Evolutionary conservation across 2,113 vertebrate genomes (phyloP), one percentile per base, ranked within the genome.

Genomic region (Orycteropus afer): DNA sequence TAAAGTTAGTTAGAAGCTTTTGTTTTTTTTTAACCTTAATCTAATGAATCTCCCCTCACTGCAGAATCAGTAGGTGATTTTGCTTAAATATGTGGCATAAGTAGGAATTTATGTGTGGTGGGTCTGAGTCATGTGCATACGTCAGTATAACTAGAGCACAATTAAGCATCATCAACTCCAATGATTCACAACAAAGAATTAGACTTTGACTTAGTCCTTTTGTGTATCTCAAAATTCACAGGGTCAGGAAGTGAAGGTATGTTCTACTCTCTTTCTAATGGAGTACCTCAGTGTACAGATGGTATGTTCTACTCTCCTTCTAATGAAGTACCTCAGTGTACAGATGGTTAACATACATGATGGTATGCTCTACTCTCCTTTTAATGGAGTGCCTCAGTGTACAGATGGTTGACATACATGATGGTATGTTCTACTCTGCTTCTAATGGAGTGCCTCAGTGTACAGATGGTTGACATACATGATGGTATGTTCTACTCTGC

Each of bases 41-140:
- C 47, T 2, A 2, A 29, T 71, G 47, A 22, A 32, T 90, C 32
- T 78, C 40, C 40, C 42, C 51, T 93, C 25, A 13, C n/a, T 18
- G 10, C 71, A 71, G 86, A 91, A 29, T 79, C 57, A 89, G 76
- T 32, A 83, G 47, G 76, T 81, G 47, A 80, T 94, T 94, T 93
- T 91, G 7, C 84, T 86, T 57, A 37, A 80, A n/a, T 82, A 17
- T 63, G 14, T 69, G 22, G 32, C 32, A 1, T 51, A 89, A 90
- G 7, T 59, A 55, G 37, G 47, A 71, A 47, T 91, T 22, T 3
- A 0, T 57, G 42, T 89, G 86, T 79, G 63, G 37, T 79, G 25
- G 4, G 53, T 93, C 65, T 76, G 37, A n/a, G 34, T 76, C 22
- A 4, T 76, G 69, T 59, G 71, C 95, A 88, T 67, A 79, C 47